Evolutionary conservation across 2,113 vertebrate genomes (phyloP), one percentile per base, ranked within the genome.

Genomic region (Oceanites oceanicus): DNA sequence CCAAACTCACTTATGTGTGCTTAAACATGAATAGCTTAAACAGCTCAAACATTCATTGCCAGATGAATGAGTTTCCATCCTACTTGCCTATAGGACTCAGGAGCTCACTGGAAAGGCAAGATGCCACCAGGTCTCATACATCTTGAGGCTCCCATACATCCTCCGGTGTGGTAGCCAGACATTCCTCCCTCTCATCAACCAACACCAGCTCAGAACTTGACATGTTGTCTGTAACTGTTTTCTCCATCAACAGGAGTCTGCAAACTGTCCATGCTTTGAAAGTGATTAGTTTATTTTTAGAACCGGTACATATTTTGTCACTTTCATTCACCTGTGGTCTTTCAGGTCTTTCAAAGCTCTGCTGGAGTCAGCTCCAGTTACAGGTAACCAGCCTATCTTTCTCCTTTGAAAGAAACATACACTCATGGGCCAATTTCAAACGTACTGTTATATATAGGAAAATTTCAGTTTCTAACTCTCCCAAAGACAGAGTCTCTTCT

Each of bases 131-230:
- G 6, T 58, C 13, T 8, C 2, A 0, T 40, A 32, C 45, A 40
- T 38, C 23, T 9, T 34, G 36, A 76, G 30, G 30, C 4, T 92
- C 34, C 18, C 45, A 45, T 45, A 19, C 14, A 45, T 19, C 45
- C 45, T 18, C 45, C 19, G 45, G 3, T 73, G 17, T 30, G 9
- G 32, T 17, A 73, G 16, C 5, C 15, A 75, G 53, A 44, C 1
- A 38, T 58, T 73, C 19, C 20, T 66, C 20, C 26, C 27, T 32
- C 13, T 58, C 32, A 34, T 25, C 0, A 0, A 45, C 14, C 20
- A 50, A 7, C 13, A 44, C 9, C 30, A 73, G 6, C 42, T 84
- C 50, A 53, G 23, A 47, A 14, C 12, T 15, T 59, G 32, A 1
- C 18, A 30, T 38, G 8, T 7, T 29, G 8, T 3, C 17, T 29